Percentiles rank a stretch among this genome's conserved stretches.
phyloP scores from a whole-genome alignment of 2,113 vertebrate genomes.

The Sturnira hondurensis region DNA sequence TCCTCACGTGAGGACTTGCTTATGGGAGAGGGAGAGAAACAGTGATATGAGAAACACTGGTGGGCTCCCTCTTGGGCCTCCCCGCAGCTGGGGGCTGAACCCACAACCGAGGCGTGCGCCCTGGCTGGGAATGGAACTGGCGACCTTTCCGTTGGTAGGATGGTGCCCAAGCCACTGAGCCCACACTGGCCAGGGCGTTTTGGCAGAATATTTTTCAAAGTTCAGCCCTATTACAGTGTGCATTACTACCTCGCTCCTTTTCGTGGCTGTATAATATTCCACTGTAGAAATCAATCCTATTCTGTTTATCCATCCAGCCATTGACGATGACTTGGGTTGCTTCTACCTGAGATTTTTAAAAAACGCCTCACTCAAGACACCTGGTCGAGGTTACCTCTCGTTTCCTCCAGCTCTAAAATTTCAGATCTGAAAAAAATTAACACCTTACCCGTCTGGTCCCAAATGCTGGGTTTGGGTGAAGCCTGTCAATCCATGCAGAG shows the following conservation, averaged over 20 bases:
- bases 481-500: accelerated
- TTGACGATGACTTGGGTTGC: not conserved
- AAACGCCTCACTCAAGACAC: not conserved
- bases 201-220: not conserved
- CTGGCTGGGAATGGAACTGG: too few relatives aligned
- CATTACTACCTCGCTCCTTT: not conserved
- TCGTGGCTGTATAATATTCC: not conserved
- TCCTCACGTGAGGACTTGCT: too few relatives aligned
- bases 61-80: too few relatives aligned
- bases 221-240: not conserved
- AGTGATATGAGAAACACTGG: too few relatives aligned
- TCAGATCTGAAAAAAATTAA: too few relatives aligned
- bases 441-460: not conserved
- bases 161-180: too few relatives aligned
- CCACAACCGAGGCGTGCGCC: too few relatives aligned
- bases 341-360: not conserved
- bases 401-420: too few relatives aligned
- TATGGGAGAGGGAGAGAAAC: too few relatives aligned
- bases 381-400: not conserved
- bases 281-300: accelerated
- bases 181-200: too few relatives aligned
- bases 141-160: too few relatives aligned
- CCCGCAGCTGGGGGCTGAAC: too few relatives aligned
- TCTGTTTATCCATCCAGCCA: not conserved
- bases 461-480: not conserved